These are phyloP conservation scores for Andrena minutula DNA, from an alignment of 2,888 invertebrate genomes.

Conservation along the genomic window DNA sequence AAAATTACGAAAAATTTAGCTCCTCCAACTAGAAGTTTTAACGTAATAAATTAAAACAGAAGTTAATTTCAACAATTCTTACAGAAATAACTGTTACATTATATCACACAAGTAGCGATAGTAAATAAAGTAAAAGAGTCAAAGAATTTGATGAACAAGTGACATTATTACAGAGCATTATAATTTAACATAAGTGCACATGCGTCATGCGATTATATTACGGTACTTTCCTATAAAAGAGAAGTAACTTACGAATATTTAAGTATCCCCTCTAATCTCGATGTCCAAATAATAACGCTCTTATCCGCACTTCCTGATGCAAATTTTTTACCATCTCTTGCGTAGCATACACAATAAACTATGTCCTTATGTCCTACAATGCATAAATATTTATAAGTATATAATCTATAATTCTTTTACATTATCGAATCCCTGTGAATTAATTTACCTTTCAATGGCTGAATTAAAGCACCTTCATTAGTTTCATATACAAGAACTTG, in stretches of 20 bases:
- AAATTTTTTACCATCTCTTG: slow-evolving; percentile 97
- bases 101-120: too few relatives aligned
- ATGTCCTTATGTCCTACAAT: slow-evolving; percentile 93
- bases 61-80: too few relatives aligned
- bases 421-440: neutral
- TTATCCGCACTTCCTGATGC: slow-evolving; percentile 99
- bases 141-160: neutral
- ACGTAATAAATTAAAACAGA: too few relatives aligned
- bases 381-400: slow-evolving; percentile 10
- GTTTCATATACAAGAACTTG: slow-evolving; percentile 98
- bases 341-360: slow-evolving; percentile 96
- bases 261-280: slow-evolving; percentile 96
- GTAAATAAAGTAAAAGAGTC: neutral
- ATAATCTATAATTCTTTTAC: neutral
- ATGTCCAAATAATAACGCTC: slow-evolving; percentile 99
- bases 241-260: slow-evolving; percentile 94
- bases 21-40: too few relatives aligned
- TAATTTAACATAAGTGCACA: neutral
- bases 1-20: too few relatives aligned
- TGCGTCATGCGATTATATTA: neutral
- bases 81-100: too few relatives aligned
- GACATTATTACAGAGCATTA: neutral
- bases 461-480: slow-evolving; percentile 94
- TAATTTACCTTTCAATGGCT: slow-evolving; percentile 92
- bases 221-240: neutral